Conservation (phyloP, 92 coral and sea anemone genomes). For the Heliopora coerulea region DNA sequence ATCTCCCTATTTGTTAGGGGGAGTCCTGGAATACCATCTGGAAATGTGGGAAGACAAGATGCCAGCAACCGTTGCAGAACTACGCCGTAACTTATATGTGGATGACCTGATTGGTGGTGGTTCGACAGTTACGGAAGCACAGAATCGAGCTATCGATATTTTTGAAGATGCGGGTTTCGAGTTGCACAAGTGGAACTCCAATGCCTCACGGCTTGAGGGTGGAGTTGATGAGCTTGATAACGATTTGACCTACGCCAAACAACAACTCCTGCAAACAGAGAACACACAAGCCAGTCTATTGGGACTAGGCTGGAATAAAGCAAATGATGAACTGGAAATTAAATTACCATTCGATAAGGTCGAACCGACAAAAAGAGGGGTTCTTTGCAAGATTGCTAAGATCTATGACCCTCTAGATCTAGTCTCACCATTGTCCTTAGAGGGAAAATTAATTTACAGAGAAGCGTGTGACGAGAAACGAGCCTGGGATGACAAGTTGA, state of each 20-base stretch:
- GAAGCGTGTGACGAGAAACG: too few relatives aligned
- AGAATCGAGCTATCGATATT: not conserved
- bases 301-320: not conserved
- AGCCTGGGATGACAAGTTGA: too few relatives aligned
- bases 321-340: not conserved
- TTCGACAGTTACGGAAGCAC: not conserved
- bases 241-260: too few relatives aligned
- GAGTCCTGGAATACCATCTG: slow-evolving; percentile 6
- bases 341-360: not conserved
- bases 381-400: not conserved
- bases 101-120: slow-evolving; percentile 22
- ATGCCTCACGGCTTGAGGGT: not conserved
- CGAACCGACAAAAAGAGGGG: not conserved
- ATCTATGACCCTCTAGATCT: not conserved
- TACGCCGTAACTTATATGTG: not conserved
- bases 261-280: too few relatives aligned
- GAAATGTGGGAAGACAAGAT: not conserved
- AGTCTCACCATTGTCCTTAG: not conserved
- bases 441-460: not conserved
- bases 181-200: slow-evolving; percentile 17
- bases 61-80: not conserved
- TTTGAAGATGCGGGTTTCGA: slow-evolving; percentile 4
- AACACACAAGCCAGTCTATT: not conserved
- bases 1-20: slow-evolving; percentile 1
- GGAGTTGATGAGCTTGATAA: not conserved